Evolutionary conservation across 2,113 vertebrate genomes (phyloP).

Genomic region (Ovis aries): ARS-UI_Ramb_v3.0 NC_056054.1:12886501-12887000

Average conservation of each 20-base stretch:
- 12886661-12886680: no score
- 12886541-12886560: not conserved
- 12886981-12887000: not conserved
- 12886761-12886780: no score
- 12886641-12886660: no score
- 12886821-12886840: not conserved
- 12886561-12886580: not conserved
- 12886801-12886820: not conserved
- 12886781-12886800: not conserved
- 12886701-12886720: no score
- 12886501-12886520: not conserved
- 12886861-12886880: not conserved
- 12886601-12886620: no score
- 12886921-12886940: not conserved
- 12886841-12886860: not conserved
- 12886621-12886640: no score
- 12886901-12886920: not conserved
- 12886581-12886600: not conserved
- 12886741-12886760: rapidly evolving
- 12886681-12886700: no score
- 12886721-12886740: no score
- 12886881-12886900: not conserved
- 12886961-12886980: not conserved
- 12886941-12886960: not conserved
- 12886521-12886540: not conserved